Evolutionary conservation across 2,888 invertebrate genomes (phyloP).

Genomic region (Halictus quadricinctus): DNA sequence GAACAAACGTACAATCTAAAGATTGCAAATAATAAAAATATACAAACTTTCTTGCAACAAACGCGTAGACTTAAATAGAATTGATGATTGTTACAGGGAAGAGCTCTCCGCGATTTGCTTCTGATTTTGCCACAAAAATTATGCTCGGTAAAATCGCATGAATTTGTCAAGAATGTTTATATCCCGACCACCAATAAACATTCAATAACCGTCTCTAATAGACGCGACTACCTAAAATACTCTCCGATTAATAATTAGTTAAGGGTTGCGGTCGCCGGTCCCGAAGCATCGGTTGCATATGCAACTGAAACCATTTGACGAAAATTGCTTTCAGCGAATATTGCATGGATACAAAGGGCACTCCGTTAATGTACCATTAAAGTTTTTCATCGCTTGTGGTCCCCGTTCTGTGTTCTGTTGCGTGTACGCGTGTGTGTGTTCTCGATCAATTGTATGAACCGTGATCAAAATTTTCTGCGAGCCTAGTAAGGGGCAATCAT

Average conservation of each 20-base stretch:
- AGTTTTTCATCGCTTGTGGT: conserved; percentile 3
- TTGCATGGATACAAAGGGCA: not conserved
- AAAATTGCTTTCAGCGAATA: conserved; percentile 4
- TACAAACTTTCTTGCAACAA: too few species aligned
- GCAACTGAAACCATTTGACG: not conserved
- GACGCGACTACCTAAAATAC: not conserved
- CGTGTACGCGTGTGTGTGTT: not conserved
- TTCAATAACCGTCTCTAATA: too few species aligned
- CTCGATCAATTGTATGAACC: not conserved
- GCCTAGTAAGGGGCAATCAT: not conserved
- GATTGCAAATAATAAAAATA: too few species aligned
- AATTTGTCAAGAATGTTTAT: not conserved
- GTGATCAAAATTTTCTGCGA: not conserved
- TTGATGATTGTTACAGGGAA: too few species aligned
- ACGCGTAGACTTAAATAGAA: too few species aligned
- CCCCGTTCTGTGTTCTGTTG: not conserved
- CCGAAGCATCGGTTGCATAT: not conserved
- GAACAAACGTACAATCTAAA: too few species aligned
- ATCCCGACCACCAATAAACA: not conserved
- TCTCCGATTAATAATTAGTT: not conserved
- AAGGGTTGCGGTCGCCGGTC: not conserved
- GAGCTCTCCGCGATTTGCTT: too few species aligned
- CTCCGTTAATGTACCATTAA: not conserved
- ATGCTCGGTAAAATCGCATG: not conserved
- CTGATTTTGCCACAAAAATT: too few species aligned